Percentiles rank a stretch among this genome's conserved stretches.
phyloP scores from a whole-genome alignment of 1,140 invertebrate species.

The Danaus melanippus region DNA sequence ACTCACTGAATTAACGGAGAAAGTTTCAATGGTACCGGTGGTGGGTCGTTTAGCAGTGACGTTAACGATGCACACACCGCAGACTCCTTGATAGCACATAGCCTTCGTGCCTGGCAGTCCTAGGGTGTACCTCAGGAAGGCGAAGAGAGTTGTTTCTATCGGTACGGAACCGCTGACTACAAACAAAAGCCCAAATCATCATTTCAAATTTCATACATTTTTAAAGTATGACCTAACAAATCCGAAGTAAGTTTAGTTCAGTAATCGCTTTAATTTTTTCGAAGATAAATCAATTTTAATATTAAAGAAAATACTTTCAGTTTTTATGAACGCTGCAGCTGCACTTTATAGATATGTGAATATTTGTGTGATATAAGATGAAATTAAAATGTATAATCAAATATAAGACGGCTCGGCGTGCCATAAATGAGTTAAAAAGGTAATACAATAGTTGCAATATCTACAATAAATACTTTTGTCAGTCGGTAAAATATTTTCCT shows the following conservation, averaged over 20 bases:
- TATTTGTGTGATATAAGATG: too few species aligned
- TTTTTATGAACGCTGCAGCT: too few species aligned
- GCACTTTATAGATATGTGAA: too few species aligned
- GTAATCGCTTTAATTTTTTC: not conserved
- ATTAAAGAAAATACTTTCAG: not conserved
- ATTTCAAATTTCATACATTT: not conserved
- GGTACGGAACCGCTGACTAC: constrained; percentile 45
- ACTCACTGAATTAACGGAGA: constrained; percentile 85
- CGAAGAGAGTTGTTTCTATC: constrained; percentile 75
- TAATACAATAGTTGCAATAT: too few species aligned
- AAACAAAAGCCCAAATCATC: constrained; percentile 3
- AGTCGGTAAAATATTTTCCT: too few species aligned
- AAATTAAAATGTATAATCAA: too few species aligned
- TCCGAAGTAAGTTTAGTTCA: not conserved
- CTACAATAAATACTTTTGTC: too few species aligned
- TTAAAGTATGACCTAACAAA: not conserved
- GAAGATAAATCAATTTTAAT: not conserved
- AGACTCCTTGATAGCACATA: constrained; percentile 90
- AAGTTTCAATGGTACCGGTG: constrained; percentile 68
- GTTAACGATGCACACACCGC: constrained; percentile 85
- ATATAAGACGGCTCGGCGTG: too few species aligned
- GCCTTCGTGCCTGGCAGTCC: constrained; percentile 84
- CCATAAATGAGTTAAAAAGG: too few species aligned
- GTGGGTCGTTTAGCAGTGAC: constrained; percentile 73
- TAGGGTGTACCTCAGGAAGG: constrained; percentile 78